Base-by-base conservation (phyloP, 2,888 invertebrate genomes). In the Xanthorhoe designata region DNA sequence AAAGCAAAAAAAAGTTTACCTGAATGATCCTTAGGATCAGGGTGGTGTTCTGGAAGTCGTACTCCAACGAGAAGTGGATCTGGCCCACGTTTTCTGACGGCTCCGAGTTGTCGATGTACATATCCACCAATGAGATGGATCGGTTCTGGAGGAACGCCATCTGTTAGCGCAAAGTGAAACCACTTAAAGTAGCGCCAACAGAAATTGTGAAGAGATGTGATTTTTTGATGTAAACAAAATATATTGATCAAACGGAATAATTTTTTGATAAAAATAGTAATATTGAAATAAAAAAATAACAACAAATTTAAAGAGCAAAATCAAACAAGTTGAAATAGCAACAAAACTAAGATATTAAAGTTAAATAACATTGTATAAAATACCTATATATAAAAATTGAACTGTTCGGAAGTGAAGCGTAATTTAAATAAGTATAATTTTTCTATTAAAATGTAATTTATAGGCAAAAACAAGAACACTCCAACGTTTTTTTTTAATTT, bases 71-170 rank as follows among this genome's bases (percentile, higher is more conserved):
- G 94, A 98, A 98, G 89, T 98, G 98, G 79, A 98, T 98, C 93
- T 98, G 98, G 61, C 98, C 98, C 76, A 98, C 98, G 92, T 98
- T 98, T 94, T 98, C 98, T 76, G 97, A 97, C 1, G 98, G 97
- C 89, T 98, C 98, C 67, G 97, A 96, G 90, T 97, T 98, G 94
- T 98, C 98, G 90, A 98, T 97, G 94, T 98, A 98, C 97, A 98
- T 98, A 88, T 98, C 98, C 89, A 98, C 97, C 95, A 98, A 94
- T 42, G 97, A 98, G 84, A 98, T 96, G 82, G 97, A 97, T 86
- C 98, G 96, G 91, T 96, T 98, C 95, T 98, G 96, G 83, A 97
- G 95, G 91, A 97, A 97, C 91, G 94, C 94, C 94, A 94, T 94
- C 94, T 94, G 94, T 93, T 83, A 92, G 90, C 84, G 80, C 81